phyloP scores from a whole-genome alignment of 2,888 invertebrate genomes.

The Gari tellinella region DNA sequence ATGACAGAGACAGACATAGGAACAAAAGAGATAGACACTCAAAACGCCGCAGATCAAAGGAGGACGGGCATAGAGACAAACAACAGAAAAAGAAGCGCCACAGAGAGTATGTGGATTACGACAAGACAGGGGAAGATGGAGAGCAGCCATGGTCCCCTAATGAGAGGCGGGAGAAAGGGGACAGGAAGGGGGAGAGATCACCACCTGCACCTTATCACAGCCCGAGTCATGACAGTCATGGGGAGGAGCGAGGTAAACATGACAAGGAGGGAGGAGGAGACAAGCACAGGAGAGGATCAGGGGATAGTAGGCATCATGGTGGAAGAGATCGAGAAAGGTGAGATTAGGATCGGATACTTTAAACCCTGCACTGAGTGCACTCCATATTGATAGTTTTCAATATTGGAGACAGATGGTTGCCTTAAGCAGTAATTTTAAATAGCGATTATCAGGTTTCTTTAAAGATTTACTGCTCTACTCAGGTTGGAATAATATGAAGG shows the following conservation, averaged over 20 bases:
- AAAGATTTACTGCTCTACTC: too few species aligned
- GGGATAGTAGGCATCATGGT: conserved; percentile 36
- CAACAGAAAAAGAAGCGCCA: conserved; percentile 70
- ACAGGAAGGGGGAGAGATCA: conserved; percentile 39
- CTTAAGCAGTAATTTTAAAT: too few species aligned
- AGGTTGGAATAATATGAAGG: too few species aligned
- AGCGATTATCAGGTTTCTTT: too few species aligned
- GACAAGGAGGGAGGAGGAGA: conserved; percentile 38
- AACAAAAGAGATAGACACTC: conserved; percentile 42
- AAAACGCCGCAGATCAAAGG: conserved; percentile 49
- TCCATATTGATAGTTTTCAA: too few species aligned
- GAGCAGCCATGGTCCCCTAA: conserved; percentile 47
- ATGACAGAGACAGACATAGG: conserved; percentile 28
- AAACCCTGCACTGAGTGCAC: too few species aligned
- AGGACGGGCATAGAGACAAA: conserved; percentile 54
- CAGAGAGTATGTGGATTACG: conserved; percentile 73
- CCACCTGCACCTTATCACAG: conserved; percentile 31
- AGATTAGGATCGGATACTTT: neutral
- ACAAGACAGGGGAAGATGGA: conserved; percentile 69
- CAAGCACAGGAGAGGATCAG: conserved; percentile 44
- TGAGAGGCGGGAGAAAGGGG: conserved; percentile 44
- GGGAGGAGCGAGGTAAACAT: conserved; percentile 29
- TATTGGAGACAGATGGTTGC: too few species aligned
- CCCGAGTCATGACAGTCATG: conserved; percentile 36
- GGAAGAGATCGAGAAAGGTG: conserved; percentile 46